These are phyloP conservation scores for Chrysolina oricalcia DNA, from an alignment of 2,888 invertebrate genomes.

Conservation along the genomic window DNA sequence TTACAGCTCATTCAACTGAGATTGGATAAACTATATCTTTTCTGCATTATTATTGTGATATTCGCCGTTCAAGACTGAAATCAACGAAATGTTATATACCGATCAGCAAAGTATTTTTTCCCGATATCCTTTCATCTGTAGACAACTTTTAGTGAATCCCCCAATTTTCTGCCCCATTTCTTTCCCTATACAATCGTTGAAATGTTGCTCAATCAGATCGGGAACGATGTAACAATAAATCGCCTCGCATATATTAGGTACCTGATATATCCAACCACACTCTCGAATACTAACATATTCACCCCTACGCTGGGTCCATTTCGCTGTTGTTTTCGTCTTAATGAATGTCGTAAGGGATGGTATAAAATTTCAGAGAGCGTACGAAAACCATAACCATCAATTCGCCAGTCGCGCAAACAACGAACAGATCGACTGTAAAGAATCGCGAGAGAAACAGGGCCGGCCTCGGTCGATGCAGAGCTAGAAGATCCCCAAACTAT, in stretches of 20 bases:
- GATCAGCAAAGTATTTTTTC: too few species aligned
- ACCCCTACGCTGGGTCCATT: conserved; percentile 4
- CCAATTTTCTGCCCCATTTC: too few species aligned
- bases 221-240: not conserved
- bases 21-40: too few species aligned
- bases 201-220: not conserved
- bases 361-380: conserved; percentile 56
- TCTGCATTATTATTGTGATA: too few species aligned
- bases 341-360: conserved; percentile 52
- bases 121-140: too few species aligned
- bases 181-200: too few species aligned
- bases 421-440: conserved; percentile 31
- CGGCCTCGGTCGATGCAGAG: not conserved
- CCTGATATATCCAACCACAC: conserved; percentile 16
- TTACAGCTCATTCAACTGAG: too few species aligned
- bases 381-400: conserved; percentile 58
- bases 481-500: too few species aligned
- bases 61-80: too few species aligned
- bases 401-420: conserved; percentile 39
- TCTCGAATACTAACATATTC: conserved; percentile 17
- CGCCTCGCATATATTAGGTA: not conserved
- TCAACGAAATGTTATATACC: too few species aligned
- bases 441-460: conserved; percentile 27
- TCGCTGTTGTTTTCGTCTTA: conserved; percentile 51
- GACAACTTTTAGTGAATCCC: too few species aligned